phyloP scores from a whole-genome alignment of 2,797 vertebrate species.

The Picus viridis region DNA sequence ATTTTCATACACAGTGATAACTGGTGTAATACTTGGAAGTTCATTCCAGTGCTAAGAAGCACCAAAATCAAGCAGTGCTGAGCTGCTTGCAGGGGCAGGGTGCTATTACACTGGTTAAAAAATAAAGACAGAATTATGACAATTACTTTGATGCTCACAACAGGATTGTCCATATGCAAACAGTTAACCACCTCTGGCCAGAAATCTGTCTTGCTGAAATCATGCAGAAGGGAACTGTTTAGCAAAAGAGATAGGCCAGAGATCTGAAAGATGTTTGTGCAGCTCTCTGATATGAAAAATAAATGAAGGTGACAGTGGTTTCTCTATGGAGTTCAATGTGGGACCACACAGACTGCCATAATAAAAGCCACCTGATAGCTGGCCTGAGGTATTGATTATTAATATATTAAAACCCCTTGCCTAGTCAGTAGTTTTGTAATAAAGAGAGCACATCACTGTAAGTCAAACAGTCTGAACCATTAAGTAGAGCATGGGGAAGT shows the following conservation, averaged over 20 bases:
- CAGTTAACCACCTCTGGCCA: background rate
- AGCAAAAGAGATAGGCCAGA: background rate
- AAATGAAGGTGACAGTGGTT: background rate
- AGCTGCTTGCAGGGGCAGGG: background rate
- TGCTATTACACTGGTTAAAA: background rate
- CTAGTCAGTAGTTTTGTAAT: conserved; percentile 5
- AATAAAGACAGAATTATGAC: background rate
- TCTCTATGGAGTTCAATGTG: conserved; percentile 10
- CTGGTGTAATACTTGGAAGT: background rate
- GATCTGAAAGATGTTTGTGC: background rate
- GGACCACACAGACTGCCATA: conserved; percentile 67
- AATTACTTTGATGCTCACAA: background rate
- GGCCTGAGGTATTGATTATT: conserved; percentile 58
- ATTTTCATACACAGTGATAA: background rate
- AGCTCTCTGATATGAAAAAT: background rate
- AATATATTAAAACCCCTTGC: conserved; percentile 9
- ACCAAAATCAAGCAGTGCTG: background rate
- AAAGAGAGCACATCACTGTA: background rate
- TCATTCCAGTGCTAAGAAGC: background rate
- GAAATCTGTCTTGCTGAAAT: background rate
- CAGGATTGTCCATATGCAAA: background rate
- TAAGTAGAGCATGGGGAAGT: background rate
- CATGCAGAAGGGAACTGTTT: background rate
- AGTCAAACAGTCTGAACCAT: background rate
- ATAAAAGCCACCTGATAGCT: conserved; percentile 67